Conservation (phyloP, 2,113 vertebrate genomes). For the Bothrops jararaca region DNA sequence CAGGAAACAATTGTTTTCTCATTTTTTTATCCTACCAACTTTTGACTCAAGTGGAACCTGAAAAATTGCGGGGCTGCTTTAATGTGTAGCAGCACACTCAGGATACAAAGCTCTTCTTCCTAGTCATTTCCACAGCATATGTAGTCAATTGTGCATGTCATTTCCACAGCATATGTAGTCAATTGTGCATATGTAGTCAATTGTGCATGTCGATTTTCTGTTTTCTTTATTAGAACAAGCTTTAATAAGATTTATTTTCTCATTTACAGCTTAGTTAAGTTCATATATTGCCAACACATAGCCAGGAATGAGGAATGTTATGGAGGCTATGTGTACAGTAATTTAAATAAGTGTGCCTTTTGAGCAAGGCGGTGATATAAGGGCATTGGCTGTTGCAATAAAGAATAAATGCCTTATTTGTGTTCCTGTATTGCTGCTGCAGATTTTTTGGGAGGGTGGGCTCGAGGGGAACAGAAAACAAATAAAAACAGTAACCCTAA, state of each 20-base stretch:
- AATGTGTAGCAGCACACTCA: neutral
- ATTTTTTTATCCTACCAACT: neutral
- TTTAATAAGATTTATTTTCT: conserved; percentile 12
- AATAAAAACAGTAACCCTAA: neutral
- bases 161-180: neutral
- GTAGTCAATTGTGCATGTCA: neutral
- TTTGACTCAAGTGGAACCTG: neutral
- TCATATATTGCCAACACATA: neutral
- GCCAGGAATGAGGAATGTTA: conserved; percentile 9
- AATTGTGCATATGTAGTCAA: neutral
- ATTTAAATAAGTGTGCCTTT: neutral
- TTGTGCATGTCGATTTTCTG: neutral
- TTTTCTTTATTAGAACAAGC: conserved; percentile 2
- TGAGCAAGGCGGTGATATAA: neutral
- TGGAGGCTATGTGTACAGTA: conserved; percentile 25
- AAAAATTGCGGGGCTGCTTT: neutral
- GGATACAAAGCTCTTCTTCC: neutral
- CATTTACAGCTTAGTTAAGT: conserved; percentile 31
- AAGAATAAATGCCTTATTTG: conserved; percentile 13
- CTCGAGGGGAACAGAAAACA: neutral
- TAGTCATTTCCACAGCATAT: neutral
- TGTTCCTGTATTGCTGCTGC: neutral
- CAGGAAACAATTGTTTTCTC: neutral
- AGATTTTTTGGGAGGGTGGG: neutral
- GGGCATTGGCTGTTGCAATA: neutral